A percentile compares a stretch with the other conserved stretches of the same genome.
Conservation (phyloP, 92 coral and sea anemone genomes). For the Phenganax subtilis region DNA sequence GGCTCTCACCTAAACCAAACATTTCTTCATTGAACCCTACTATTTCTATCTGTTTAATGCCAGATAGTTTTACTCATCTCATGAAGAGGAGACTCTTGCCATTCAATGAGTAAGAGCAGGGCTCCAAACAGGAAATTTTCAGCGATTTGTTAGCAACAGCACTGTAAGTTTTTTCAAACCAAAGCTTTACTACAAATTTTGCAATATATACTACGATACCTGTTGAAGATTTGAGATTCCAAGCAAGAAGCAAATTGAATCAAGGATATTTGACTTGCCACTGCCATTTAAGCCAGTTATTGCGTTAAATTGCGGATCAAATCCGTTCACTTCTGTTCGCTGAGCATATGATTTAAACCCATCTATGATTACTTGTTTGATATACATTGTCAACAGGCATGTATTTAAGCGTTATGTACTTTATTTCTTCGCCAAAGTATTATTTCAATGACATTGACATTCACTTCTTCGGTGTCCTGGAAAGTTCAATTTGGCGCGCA, state of each 20-base stretch:
- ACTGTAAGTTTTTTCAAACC: too few species aligned
- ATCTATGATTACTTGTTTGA: slow-evolving; percentile 86
- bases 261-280: slow-evolving; percentile 96
- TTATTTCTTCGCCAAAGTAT: slow-evolving; percentile 24
- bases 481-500: slow-evolving; percentile 22
- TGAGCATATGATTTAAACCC: slow-evolving; percentile 97
- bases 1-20: slow-evolving; percentile 73
- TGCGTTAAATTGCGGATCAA: slow-evolving; percentile 97
- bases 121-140: too few species aligned
- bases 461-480: background rate
- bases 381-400: slow-evolving; percentile 64
- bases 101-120: too few species aligned
- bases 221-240: slow-evolving; percentile 95
- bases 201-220: slow-evolving; percentile 45
- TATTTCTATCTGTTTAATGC: too few species aligned
- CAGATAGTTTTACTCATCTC: too few species aligned
- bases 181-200: background rate
- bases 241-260: slow-evolving; percentile 93
- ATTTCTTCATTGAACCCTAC: too few species aligned
- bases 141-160: too few species aligned
- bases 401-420: background rate
- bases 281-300: slow-evolving; percentile 97
- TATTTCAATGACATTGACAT: slow-evolving; percentile 9
- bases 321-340: slow-evolving; percentile 80
- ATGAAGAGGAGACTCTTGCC: too few species aligned